These are phyloP conservation scores for Ferrisia virgata DNA, from an alignment of 2,888 invertebrate species.

Conservation along the genomic window DNA sequence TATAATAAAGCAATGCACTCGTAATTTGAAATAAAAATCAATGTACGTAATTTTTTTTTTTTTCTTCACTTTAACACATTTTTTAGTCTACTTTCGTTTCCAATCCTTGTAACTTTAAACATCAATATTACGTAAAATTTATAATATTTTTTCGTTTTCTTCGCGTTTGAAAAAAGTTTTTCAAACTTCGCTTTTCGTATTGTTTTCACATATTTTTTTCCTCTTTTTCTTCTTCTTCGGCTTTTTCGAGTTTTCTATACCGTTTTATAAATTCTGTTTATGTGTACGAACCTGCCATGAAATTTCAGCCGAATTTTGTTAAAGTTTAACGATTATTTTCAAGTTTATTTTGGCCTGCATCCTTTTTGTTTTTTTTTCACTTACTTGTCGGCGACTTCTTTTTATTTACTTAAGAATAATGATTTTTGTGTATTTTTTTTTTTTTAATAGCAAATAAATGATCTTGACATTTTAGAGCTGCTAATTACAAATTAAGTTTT, in stretches of 20 bases:
- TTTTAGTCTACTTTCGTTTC: not conserved
- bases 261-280: slow-evolving; percentile 5
- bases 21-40: not conserved
- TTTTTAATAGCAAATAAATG: not conserved
- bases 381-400: not conserved
- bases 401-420: not conserved
- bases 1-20: not conserved
- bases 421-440: not conserved
- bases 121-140: not conserved
- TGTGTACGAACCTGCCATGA: not conserved
- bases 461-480: too few species aligned
- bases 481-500: too few species aligned
- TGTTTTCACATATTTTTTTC: not conserved
- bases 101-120: not conserved
- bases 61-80: not conserved
- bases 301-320: not conserved
- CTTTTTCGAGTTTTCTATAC: not conserved
- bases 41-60: not conserved
- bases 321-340: not conserved
- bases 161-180: not conserved
- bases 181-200: not conserved
- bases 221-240: too few species aligned
- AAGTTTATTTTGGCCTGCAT: not conserved
- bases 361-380: not conserved
- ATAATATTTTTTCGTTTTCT: not conserved